Conservation (phyloP, 2,797 vertebrate species). For the Bradypodion pumilum region DNA sequence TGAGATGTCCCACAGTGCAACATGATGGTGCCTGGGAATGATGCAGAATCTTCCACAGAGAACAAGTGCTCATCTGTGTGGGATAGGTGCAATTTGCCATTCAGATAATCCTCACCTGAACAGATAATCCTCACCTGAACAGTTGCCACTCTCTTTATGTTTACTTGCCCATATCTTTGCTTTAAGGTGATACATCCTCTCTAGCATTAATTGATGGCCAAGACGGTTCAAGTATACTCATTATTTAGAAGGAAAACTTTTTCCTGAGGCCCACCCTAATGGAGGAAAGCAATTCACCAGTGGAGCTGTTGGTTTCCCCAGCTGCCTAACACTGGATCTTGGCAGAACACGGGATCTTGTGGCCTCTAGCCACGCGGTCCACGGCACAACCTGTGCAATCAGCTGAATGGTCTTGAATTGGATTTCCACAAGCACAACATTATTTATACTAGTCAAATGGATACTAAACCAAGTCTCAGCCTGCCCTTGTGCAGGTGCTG, state of each 20-base stretch:
- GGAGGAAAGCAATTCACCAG: background rate
- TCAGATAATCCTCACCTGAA: too few relatives aligned
- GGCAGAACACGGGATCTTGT: background rate
- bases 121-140: background rate
- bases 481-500: background rate
- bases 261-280: background rate
- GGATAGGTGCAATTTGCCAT: background rate
- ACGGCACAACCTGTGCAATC: background rate
- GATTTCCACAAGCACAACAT: background rate
- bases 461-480: background rate
- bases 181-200: background rate
- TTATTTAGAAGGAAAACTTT: background rate
- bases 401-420: background rate
- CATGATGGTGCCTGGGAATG: background rate
- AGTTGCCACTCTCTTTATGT: background rate
- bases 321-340: too few relatives aligned
- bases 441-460: background rate
- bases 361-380: background rate
- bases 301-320: too few relatives aligned
- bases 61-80: too few relatives aligned
- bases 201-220: background rate
- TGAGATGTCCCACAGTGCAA: background rate
- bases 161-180: background rate
- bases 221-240: background rate
- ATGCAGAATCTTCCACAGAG: too few relatives aligned